phyloP scores from a whole-genome alignment of 2,797 vertebrate genomes.

The Brachyrhaphis roseni region DNA sequence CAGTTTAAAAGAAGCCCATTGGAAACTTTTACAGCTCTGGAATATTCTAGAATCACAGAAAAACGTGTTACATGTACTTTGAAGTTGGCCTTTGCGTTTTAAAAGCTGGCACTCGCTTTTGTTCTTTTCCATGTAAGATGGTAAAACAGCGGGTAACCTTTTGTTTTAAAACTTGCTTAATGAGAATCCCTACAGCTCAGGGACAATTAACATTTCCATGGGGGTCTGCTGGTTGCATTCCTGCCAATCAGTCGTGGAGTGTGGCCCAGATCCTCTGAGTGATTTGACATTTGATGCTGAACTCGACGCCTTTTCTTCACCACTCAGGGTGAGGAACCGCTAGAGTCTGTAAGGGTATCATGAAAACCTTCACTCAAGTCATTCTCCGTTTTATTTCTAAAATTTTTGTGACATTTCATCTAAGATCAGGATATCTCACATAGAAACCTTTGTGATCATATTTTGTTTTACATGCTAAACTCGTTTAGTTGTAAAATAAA shows the following conservation, averaged over 20 bases:
- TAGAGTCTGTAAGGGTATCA: background rate
- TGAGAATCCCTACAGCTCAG: background rate
- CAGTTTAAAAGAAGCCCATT: background rate
- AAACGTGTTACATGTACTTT: background rate
- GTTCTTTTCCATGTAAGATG: background rate
- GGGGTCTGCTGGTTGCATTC: background rate
- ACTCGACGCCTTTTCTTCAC: conserved; percentile 3
- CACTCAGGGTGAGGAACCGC: background rate
- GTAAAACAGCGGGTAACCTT: background rate
- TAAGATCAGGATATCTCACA: background rate
- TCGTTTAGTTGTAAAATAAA: background rate
- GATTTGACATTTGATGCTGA: conserved; percentile 3
- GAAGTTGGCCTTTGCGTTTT: background rate
- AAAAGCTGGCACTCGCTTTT: background rate
- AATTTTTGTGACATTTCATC: background rate
- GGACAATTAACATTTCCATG: background rate
- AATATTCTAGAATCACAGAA: background rate
- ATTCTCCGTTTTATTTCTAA: background rate
- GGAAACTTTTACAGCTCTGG: background rate
- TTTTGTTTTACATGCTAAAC: background rate
- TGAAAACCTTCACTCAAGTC: background rate
- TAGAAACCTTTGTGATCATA: background rate
- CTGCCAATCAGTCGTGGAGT: background rate
- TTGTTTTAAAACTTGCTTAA: conserved; percentile 1
- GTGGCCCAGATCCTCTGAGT: background rate